Evolutionary conservation across 2,113 vertebrate species (phyloP).

Genomic region (Struthio camelus): DNA sequence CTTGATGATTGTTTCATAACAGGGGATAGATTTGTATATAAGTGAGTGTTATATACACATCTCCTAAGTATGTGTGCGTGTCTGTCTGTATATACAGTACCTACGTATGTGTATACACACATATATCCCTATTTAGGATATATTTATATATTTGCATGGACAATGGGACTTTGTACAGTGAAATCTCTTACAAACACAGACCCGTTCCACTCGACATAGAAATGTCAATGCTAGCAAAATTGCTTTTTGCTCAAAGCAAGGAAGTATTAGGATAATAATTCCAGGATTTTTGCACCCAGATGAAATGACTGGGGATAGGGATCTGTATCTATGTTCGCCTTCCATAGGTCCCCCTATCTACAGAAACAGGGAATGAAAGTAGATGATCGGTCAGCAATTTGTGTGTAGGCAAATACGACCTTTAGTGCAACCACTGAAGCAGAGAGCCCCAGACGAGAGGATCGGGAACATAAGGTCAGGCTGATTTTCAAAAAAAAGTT

Average conservation of each 20-base stretch:
- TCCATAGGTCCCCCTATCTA: conserved; percentile 32
- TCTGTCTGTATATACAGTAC: conserved; percentile 24
- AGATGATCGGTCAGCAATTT: background rate
- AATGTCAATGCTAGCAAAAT: background rate
- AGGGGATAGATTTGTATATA: conserved; percentile 54
- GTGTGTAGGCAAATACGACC: background rate
- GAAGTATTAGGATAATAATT: background rate
- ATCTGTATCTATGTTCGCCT: background rate
- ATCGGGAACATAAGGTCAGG: background rate
- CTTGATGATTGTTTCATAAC: conserved; percentile 47
- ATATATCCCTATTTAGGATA: background rate
- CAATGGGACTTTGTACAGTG: background rate
- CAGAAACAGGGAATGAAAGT: conserved; percentile 2
- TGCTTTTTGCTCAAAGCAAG: background rate
- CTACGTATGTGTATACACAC: background rate
- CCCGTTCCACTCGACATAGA: background rate
- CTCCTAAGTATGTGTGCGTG: conserved; percentile 27
- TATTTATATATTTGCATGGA: background rate
- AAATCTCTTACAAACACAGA: background rate
- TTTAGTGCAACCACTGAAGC: background rate
- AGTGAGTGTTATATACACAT: conserved; percentile 40
- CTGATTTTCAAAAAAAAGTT: background rate
- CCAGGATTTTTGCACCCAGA: background rate
- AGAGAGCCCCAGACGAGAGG: background rate
- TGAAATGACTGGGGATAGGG: background rate